These are phyloP conservation scores for Chirona hameri DNA, from an alignment of 2,888 invertebrate species.

Conservation along the genomic window DNA sequence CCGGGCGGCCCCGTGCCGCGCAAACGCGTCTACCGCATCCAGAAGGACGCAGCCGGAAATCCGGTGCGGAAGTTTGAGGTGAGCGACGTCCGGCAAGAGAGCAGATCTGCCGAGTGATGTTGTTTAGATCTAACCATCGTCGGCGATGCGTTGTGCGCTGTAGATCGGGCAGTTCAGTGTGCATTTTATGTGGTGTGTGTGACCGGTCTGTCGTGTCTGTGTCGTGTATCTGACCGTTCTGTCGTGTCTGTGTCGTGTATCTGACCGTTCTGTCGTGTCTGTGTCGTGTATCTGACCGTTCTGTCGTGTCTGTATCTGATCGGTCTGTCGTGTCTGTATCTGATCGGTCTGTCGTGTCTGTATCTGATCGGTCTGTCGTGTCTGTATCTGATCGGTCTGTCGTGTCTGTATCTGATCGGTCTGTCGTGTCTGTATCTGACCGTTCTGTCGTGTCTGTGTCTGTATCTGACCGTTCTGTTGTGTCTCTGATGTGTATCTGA, in stretches of 20 bases:
- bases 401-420: no score
- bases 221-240: background rate
- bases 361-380: background rate
- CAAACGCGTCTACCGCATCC: constrained; percentile 25
- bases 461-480: background rate
- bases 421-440: background rate
- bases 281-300: background rate
- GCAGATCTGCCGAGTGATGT: background rate
- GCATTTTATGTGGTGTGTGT: background rate
- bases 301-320: background rate
- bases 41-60: constrained; percentile 11
- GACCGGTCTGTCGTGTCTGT: background rate
- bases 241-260: no score
- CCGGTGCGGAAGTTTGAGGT: constrained; percentile 25
- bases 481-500: background rate
- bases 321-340: background rate
- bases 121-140: background rate
- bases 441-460: background rate
- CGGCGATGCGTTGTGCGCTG: background rate
- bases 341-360: no score
- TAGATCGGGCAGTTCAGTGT: background rate
- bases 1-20: background rate
- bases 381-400: background rate
- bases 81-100: background rate
- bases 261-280: background rate